Percentiles rank a stretch among this genome's conserved stretches.
These are phyloP conservation scores for Neotoxoptera formosana DNA, from an alignment of 1,140 invertebrate species.

Conservation along the genomic window DNA sequence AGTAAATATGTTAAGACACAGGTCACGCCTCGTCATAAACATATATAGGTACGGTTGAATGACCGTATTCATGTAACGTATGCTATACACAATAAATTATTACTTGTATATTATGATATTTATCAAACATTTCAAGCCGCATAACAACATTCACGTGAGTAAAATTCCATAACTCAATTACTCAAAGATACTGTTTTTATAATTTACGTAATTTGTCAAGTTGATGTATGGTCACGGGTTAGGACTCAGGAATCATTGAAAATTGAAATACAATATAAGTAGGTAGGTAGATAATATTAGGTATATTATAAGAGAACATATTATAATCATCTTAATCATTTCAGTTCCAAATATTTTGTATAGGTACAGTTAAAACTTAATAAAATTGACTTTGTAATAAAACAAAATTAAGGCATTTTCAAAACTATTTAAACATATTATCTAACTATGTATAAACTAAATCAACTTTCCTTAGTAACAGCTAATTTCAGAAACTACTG, in stretches of 20 bases:
- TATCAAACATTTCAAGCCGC: no score
- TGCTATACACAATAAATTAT: neutral
- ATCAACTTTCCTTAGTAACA: no score
- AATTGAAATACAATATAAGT: neutral
- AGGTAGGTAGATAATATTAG: neutral
- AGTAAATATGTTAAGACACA: neutral
- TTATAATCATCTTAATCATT: neutral
- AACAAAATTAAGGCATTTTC: neutral
- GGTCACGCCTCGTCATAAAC: neutral
- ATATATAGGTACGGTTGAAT: neutral
- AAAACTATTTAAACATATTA: neutral
- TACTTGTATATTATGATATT: neutral
- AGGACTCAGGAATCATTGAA: no score
- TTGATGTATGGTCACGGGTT: neutral
- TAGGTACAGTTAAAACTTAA: neutral
- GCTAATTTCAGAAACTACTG: no score
- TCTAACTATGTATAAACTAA: no score
- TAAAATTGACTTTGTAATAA: neutral
- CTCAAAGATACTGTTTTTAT: neutral
- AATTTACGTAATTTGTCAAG: neutral
- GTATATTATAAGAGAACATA: neutral
- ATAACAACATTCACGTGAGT: neutral
- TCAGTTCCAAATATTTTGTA: neutral
- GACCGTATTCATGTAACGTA: neutral
- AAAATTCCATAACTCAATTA: neutral